phyloP scores from a whole-genome alignment of 2,113 vertebrate genomes.

The Esox niger region DNA sequence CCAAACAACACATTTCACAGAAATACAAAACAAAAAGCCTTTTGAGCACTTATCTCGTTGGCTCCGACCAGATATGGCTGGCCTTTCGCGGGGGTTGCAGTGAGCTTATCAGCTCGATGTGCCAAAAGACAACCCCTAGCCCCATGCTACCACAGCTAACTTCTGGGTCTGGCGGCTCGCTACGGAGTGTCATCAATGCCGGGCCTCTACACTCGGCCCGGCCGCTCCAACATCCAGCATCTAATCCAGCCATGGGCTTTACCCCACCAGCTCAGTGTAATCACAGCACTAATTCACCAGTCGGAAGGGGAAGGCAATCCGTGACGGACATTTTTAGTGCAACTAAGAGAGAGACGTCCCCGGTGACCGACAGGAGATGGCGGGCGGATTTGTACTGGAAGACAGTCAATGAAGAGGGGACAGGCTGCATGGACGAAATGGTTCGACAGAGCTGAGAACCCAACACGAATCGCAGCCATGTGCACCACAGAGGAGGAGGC shows the following conservation, averaged over 20 bases:
- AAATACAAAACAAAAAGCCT: constrained; percentile 59
- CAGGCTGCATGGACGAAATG: constrained; percentile 5
- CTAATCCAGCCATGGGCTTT: constrained; percentile 67
- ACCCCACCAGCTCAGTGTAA: constrained; percentile 72
- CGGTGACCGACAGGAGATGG: constrained; percentile 61
- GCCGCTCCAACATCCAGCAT: constrained; percentile 44
- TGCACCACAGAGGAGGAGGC: constrained; percentile 61
- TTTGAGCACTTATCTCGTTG: constrained; percentile 57
- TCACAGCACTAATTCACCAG: constrained; percentile 74
- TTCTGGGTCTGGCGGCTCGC: constrained; percentile 19
- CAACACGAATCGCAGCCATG: constrained; percentile 53
- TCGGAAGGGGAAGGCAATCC: constrained; percentile 71
- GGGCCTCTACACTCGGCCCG: constrained; percentile 62
- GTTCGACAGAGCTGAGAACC: constrained; percentile 46
- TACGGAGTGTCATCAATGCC: constrained; percentile 52
- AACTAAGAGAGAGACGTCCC: constrained; percentile 69
- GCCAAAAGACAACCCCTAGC: constrained; percentile 59
- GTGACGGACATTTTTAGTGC: constrained; percentile 77
- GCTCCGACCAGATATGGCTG: constrained; percentile 58
- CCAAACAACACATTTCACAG: constrained; percentile 49
- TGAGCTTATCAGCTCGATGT: constrained; percentile 56
- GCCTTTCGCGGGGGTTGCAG: constrained; percentile 59
- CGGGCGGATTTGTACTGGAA: constrained; percentile 36
- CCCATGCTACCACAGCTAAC: constrained; percentile 43
- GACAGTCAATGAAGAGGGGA: not conserved